Conservation (phyloP, 64 coral and sea anemone species). For the Stichodactyla mertensii region DNA sequence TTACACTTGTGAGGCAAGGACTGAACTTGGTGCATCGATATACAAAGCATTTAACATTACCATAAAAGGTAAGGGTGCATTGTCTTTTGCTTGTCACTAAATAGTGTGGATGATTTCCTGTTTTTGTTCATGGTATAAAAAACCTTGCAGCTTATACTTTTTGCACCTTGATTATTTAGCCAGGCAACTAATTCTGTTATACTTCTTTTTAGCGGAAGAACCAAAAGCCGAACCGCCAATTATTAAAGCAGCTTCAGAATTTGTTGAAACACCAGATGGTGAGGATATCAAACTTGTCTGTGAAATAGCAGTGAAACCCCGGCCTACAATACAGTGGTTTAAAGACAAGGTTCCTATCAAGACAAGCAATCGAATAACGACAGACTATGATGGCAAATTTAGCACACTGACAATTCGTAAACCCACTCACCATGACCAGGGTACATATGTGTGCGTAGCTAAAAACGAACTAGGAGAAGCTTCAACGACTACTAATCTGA, state of each 20-base stretch:
- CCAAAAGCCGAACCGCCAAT: constrained; percentile 35
- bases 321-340: constrained; percentile 75
- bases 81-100: not conserved
- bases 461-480: constrained; percentile 49
- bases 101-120: not conserved
- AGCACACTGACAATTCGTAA: constrained; percentile 48
- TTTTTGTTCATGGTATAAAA: too few species aligned
- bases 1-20: constrained; percentile 50
- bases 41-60: constrained; percentile 47
- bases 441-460: constrained; percentile 61
- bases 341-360: constrained; percentile 53
- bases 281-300: constrained; percentile 44
- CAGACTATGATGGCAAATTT: constrained; percentile 53
- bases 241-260: constrained; percentile 22
- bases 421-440: constrained; percentile 41
- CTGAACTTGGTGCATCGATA: constrained; percentile 30
- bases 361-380: constrained; percentile 47
- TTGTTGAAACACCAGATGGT: constrained; percentile 42
- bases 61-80: constrained; percentile 47
- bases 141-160: not conserved
- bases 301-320: constrained; percentile 50
- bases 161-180: not conserved
- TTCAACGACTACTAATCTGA: constrained; percentile 42
- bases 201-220: constrained; percentile 18
- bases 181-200: not conserved